These are phyloP conservation scores for Lipotes vexillifer DNA, from an alignment of 2,113 vertebrate species.

Conservation along the genomic window DNA sequence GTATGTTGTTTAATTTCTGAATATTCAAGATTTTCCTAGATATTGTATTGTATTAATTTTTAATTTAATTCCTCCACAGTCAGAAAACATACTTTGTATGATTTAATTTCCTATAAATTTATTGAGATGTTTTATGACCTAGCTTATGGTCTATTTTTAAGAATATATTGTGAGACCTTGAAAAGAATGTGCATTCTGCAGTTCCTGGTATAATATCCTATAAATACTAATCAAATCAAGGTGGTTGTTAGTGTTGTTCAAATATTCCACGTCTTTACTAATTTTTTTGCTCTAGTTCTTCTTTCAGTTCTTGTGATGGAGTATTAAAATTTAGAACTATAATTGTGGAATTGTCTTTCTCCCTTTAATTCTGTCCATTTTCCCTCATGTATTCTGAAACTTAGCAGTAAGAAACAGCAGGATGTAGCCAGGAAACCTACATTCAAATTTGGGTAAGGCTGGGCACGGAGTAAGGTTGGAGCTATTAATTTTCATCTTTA, in stretches of 20 bases:
- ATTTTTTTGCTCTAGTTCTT: slow-evolving; percentile 7
- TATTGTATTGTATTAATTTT: slow-evolving; percentile 18
- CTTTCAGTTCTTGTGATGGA: neutral
- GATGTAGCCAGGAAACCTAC: neutral
- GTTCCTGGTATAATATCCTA: neutral
- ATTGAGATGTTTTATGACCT: neutral
- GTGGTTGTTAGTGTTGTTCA: neutral
- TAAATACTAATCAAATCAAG: neutral
- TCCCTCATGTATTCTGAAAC: slow-evolving; percentile 13
- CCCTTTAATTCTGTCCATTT: slow-evolving; percentile 13
- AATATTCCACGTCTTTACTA: neutral
- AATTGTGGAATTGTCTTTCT: neutral
- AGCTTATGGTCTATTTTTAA: neutral
- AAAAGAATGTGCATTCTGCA: neutral
- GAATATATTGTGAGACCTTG: neutral
- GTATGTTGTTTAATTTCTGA: slow-evolving; percentile 9
- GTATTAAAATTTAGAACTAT: neutral
- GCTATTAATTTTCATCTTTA: slow-evolving; percentile 46
- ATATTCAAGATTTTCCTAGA: neutral
- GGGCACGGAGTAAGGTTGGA: neutral
- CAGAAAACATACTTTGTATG: neutral
- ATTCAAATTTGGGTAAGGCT: slow-evolving; percentile 21
- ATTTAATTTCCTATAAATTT: neutral
- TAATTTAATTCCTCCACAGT: neutral
- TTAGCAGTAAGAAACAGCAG: neutral